These are phyloP conservation scores for Temnothorax ravouxi DNA, from an alignment of 2,888 invertebrate genomes.

Conservation along the genomic window DNA sequence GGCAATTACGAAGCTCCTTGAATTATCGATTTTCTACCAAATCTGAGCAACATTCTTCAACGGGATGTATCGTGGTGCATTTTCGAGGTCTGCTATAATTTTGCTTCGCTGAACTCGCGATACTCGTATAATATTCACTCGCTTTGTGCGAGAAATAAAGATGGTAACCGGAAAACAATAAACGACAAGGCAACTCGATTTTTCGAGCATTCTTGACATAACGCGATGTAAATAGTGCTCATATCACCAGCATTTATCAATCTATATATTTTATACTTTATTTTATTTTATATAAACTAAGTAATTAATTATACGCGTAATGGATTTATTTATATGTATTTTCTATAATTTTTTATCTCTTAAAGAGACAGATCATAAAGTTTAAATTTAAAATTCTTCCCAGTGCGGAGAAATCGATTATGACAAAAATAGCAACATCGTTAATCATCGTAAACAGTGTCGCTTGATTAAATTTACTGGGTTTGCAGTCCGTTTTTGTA, in stretches of 20 bases:
- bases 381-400: background rate
- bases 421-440: background rate
- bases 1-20: background rate
- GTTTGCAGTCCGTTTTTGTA: background rate
- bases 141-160: slow-evolving; percentile 13
- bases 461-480: background rate
- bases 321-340: background rate
- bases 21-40: slow-evolving; percentile 6
- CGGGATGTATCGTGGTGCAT: background rate
- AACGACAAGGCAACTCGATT: slow-evolving; percentile 14
- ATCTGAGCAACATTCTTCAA: background rate
- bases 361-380: background rate
- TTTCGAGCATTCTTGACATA: slow-evolving; percentile 11
- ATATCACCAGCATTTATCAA: background rate
- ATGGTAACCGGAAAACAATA: slow-evolving; percentile 13
- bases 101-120: slow-evolving; percentile 3
- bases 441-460: background rate
- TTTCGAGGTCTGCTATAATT: background rate
- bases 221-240: background rate
- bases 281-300: background rate
- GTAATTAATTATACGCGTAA: background rate
- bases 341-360: background rate
- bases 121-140: slow-evolving; percentile 11
- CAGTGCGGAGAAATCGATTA: background rate
- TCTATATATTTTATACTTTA: background rate